Evolutionary conservation across 2,797 vertebrate genomes (phyloP).

Genomic region (Megaceryle alcyon): DNA sequence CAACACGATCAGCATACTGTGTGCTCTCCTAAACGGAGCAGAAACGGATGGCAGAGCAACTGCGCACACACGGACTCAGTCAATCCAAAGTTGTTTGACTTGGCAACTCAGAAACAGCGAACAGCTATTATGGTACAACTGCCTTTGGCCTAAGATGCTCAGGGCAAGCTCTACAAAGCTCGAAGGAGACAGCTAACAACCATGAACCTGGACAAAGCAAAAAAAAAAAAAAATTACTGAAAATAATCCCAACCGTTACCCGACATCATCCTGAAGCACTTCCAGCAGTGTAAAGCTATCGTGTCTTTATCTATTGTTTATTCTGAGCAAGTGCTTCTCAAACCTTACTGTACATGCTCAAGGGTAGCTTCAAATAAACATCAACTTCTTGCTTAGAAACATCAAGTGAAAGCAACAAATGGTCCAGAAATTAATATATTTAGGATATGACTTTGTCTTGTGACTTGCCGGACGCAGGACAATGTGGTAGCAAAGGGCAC

Average conservation of each 20-base stretch:
- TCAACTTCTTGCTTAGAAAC: background rate
- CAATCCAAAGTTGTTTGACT: conserved; percentile 16
- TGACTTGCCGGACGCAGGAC: background rate
- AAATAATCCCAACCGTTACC: background rate
- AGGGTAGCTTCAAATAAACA: background rate
- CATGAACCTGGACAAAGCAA: background rate
- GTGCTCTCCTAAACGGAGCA: background rate
- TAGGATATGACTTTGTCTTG: background rate
- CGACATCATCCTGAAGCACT: background rate
- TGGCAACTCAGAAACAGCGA: background rate
- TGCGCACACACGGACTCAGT: background rate
- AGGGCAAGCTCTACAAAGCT: background rate
- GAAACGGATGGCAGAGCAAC: conserved; percentile 25
- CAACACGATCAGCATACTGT: background rate
- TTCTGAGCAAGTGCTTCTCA: background rate
- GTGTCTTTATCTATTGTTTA: background rate
- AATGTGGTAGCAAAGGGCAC: background rate
- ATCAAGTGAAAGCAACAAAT: background rate
- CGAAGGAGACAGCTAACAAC: background rate
- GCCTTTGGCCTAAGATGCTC: background rate
- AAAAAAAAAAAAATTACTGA: too few species aligned
- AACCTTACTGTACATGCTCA: background rate
- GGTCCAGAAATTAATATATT: background rate
- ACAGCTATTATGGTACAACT: accelerated
- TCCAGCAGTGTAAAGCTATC: background rate